These are phyloP conservation scores for Ammospiza caudacuta DNA, from an alignment of 2,113 vertebrate genomes.

Conservation along the genomic window DNA sequence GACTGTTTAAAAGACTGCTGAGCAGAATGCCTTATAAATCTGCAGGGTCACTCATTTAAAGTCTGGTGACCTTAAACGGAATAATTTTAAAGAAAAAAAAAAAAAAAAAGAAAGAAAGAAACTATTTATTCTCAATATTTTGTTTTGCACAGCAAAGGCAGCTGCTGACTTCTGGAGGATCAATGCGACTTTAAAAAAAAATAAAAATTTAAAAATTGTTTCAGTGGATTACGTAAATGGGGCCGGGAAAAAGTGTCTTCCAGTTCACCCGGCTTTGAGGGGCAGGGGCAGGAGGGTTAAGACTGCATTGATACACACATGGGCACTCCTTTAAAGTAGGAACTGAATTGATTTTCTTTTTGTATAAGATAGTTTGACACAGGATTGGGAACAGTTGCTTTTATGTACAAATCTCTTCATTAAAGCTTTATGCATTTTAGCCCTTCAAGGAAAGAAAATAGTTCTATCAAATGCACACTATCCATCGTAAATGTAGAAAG, in stretches of 20 bases:
- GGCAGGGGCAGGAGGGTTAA: constrained; percentile 69
- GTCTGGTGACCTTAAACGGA: constrained; percentile 87
- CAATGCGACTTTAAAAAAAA: constrained; percentile 73
- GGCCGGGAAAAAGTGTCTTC: constrained; percentile 77
- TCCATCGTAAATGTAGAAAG: constrained; percentile 72
- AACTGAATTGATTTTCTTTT: constrained; percentile 68
- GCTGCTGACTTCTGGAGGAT: constrained; percentile 90
- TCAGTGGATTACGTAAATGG: constrained; percentile 74
- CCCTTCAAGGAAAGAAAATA: constrained; percentile 75
- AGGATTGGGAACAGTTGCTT: constrained; percentile 81
- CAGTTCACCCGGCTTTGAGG: constrained; percentile 62
- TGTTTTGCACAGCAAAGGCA: constrained; percentile 99
- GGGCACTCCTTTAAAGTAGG: constrained; percentile 74
- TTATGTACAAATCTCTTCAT: constrained; percentile 77
- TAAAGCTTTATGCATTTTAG: constrained; percentile 81
- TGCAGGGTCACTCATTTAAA: constrained; percentile 84
- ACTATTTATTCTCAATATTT: constrained; percentile 98
- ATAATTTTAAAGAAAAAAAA: constrained; percentile 78
- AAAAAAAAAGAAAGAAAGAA: constrained; percentile 74
- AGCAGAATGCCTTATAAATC: constrained; percentile 91
- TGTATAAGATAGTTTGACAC: constrained; percentile 75
- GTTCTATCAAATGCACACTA: constrained; percentile 74
- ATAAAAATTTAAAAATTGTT: constrained; percentile 22
- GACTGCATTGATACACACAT: constrained; percentile 67
- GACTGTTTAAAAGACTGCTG: constrained; percentile 86